Percentiles rank a stretch among this genome's conserved stretches.
These are phyloP conservation scores for Perithous albicinctus DNA, from an alignment of 2,888 invertebrate genomes.

Conservation along the genomic window DNA sequence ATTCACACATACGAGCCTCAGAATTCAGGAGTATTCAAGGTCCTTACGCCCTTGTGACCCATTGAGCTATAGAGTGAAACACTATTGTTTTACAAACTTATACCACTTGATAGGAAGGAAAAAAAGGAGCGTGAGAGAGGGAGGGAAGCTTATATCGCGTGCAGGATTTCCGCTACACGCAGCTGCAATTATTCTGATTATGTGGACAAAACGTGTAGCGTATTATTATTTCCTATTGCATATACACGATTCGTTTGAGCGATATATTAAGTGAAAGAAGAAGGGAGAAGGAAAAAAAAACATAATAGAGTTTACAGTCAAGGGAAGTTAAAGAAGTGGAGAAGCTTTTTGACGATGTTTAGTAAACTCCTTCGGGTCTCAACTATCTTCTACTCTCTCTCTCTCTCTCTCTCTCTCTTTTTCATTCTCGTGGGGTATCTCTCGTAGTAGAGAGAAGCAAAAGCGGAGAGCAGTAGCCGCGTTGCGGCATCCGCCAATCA, in stretches of 20 bases:
- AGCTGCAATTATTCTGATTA: conserved; percentile 49
- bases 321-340: too few relatives aligned
- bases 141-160: conserved; percentile 33
- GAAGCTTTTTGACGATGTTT: conserved; percentile 12
- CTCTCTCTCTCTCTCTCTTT: too few relatives aligned
- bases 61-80: not conserved
- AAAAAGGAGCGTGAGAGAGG: not conserved
- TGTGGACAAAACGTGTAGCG: conserved; percentile 9
- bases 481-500: conserved; percentile 76
- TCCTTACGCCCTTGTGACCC: conserved; percentile 17
- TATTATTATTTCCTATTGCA: conserved; percentile 14
- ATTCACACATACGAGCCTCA: not conserved
- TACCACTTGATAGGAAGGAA: not conserved
- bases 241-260: conserved; percentile 9
- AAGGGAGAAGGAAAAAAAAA: not conserved
- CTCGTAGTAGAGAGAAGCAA: conserved; percentile 15
- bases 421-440: conserved; percentile 25
- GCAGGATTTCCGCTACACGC: conserved; percentile 48
- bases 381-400: conserved; percentile 2
- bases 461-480: conserved; percentile 52
- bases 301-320: too few relatives aligned
- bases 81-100: conserved; percentile 5
- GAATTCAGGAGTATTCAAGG: conserved; percentile 15
- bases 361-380: not conserved
- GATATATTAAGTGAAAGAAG: not conserved